Base-by-base conservation (phyloP, 2,888 invertebrate genomes). In the Onchidella celtica region DNA sequence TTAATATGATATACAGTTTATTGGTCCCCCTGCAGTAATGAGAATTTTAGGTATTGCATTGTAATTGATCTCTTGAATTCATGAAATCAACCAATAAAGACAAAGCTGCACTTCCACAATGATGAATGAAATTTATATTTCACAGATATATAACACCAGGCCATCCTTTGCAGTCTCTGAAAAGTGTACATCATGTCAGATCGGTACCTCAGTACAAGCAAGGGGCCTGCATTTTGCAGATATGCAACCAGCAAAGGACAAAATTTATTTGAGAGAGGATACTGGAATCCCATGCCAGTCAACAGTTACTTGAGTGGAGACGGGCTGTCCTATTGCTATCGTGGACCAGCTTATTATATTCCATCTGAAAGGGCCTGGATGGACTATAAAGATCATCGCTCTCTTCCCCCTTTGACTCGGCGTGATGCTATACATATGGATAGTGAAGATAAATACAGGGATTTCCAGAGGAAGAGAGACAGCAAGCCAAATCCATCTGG, bases 371-470 rank as follows among this genome's bases (percentile, higher is more conserved):
- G 90, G 32, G 77, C 86, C 38, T 92, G 90, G 90, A 86, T 89
- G 21, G 86, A 87, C 21, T 88, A 89, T 65, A 86, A 88, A 68
- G 87, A 91, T 34, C 88, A 90, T 79, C 85, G 88, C 29, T 89
- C 89, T 0, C 79, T 91, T 36, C 92, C 92, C 24, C 76, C 87
- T 4, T 86, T 84, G 61, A 86, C 90, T 14, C 86, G 86, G 47
- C 83, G 90, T 72, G 91, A 91, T 83, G 90, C 90, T 4, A 90
- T 89, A n/a, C 88, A 91, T 68, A 88, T 91, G 81, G 89, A 90
- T 63, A 89, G 89, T n/a, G 91, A 91, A 72, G 90, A 90, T 57
- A 87, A 90, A 38, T 92, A 87, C 85, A 88, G 90, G 17, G 83
- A 85, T 1, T 92, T 91, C 74, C 88, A 88, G 84, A 82, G 86